Conservation (phyloP, 2,888 invertebrate species). For the Diarsia dahlii region DNA sequence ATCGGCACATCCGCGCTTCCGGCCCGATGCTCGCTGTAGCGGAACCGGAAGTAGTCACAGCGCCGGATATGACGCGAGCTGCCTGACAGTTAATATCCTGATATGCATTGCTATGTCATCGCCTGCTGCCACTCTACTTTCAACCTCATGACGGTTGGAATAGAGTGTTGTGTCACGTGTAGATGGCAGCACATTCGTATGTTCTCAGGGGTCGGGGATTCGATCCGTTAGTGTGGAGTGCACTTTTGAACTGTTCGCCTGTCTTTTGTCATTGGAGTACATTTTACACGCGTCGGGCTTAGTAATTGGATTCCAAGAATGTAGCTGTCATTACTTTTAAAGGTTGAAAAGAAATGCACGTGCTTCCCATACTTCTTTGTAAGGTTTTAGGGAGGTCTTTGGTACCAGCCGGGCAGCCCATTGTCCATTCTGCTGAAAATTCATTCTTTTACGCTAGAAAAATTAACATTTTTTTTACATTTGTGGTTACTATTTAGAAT, state of each 20-base stretch:
- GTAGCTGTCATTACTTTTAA: neutral
- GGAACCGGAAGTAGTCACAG: slow-evolving; percentile 83
- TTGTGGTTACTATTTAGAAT: too few relatives aligned
- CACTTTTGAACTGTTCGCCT: slow-evolving; percentile 57
- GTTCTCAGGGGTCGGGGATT: slow-evolving; percentile 37
- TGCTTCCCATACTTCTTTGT: neutral
- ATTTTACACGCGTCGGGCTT: slow-evolving; percentile 36
- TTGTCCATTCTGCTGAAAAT: neutral
- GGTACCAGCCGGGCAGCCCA: neutral
- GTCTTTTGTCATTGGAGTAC: slow-evolving; percentile 55
- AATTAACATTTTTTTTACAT: too few relatives aligned
- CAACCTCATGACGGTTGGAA: slow-evolving; percentile 18
- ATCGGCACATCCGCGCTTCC: slow-evolving; percentile 66
- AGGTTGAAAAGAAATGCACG: slow-evolving; percentile 1
- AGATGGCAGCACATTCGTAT: slow-evolving; percentile 4
- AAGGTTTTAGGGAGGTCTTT: neutral
- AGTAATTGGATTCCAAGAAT: slow-evolving; percentile 48
- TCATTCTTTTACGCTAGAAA: neutral
- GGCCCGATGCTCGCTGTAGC: slow-evolving; percentile 64
- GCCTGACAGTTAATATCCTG: slow-evolving; percentile 82
- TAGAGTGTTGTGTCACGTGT: slow-evolving; percentile 40
- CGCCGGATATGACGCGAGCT: slow-evolving; percentile 83
- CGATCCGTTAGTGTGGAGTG: slow-evolving; percentile 53
- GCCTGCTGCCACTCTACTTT: slow-evolving; percentile 7
- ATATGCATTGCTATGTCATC: slow-evolving; percentile 68